phyloP scores from a whole-genome alignment of 53 echinoderm and acorn worm genomes.

The Temnopleurus reevesii region DNA sequence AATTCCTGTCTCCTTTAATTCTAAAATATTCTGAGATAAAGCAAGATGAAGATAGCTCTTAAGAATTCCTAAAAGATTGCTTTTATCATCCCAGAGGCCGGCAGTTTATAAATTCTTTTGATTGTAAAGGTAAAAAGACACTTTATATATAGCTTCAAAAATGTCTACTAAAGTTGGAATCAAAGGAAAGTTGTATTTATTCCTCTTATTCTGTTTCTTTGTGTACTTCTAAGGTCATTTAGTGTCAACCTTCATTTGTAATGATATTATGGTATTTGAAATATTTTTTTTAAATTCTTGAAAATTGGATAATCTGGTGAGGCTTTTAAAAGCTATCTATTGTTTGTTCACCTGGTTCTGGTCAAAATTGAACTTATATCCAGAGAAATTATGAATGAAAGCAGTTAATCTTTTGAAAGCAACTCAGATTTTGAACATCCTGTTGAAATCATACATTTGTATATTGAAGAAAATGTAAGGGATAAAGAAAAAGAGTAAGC shows the following conservation, averaged over 20 bases:
- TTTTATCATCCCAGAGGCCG: no score
- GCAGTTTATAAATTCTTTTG: neutral
- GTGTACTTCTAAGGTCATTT: neutral
- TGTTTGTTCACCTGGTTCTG: neutral
- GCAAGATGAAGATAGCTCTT: neutral
- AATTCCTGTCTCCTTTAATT: neutral
- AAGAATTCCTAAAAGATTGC: no score
- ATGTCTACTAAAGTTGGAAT: neutral
- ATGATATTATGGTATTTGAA: no score
- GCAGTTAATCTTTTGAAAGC: conserved; percentile 36
- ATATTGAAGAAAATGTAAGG: no score
- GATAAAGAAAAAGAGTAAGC: no score
- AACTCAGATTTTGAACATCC: neutral
- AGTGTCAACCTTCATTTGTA: neutral
- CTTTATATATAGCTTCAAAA: neutral
- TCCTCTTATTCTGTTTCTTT: neutral
- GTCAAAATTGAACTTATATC: neutral
- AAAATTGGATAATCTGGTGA: neutral
- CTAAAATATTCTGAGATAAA: neutral
- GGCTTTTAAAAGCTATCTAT: neutral
- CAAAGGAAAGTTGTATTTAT: neutral
- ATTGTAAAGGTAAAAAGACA: neutral
- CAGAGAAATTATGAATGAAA: neutral
- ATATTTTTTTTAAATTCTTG: conserved; percentile 3
- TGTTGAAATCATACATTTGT: no score